These are phyloP conservation scores for Calameuta filiformis DNA, from an alignment of 2,888 invertebrate species.

Conservation along the genomic window DNA sequence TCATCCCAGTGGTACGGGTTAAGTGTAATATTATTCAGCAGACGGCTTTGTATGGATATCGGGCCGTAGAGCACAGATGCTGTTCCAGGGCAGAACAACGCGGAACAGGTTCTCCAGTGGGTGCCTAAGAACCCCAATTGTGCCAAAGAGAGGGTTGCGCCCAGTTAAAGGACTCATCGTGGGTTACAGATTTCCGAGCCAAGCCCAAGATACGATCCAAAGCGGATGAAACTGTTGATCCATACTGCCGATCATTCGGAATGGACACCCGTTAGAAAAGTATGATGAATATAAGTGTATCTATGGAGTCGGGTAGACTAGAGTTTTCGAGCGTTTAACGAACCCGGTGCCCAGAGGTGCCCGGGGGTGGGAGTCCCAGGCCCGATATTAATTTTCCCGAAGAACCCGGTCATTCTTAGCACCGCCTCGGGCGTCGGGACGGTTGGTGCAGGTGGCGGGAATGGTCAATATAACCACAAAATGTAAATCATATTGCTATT, in stretches of 20 bases:
- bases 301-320: not conserved
- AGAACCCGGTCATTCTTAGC: slow-evolving; percentile 55
- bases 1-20: slow-evolving; percentile 62
- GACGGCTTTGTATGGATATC: slow-evolving; percentile 65
- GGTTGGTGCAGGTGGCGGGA: slow-evolving; percentile 63
- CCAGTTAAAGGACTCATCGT: not conserved
- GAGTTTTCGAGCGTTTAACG: slow-evolving; percentile 1
- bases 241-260: not conserved
- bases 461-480: slow-evolving; percentile 65
- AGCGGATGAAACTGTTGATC: not conserved
- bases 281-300: not conserved
- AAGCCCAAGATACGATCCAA: not conserved
- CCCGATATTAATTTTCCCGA: slow-evolving; percentile 53
- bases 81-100: slow-evolving; percentile 24
- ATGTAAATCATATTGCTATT: slow-evolving; percentile 65
- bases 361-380: slow-evolving; percentile 9
- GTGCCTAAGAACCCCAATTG: slow-evolving; percentile 52
- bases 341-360: not conserved
- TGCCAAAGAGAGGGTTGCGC: not conserved
- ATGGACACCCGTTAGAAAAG: not conserved
- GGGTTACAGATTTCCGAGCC: not conserved
- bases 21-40: slow-evolving; percentile 66
- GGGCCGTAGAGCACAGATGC: slow-evolving; percentile 62
- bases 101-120: slow-evolving; percentile 42
- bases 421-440: slow-evolving; percentile 31